Base-by-base conservation (phyloP, 1,140 invertebrate genomes). In the Conus ventricosus region DNA sequence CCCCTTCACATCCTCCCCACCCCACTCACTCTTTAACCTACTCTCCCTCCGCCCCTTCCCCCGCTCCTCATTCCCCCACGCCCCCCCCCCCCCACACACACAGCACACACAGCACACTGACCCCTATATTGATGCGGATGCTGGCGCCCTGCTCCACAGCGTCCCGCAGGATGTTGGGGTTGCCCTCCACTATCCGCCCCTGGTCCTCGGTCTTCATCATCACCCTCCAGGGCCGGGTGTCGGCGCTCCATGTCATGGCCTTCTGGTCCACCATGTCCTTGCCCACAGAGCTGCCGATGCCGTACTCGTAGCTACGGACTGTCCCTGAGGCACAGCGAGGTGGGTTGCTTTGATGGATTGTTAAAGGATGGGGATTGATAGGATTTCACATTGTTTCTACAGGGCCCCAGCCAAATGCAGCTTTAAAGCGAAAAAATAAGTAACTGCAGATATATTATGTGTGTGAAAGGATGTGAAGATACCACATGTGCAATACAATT, bases 191-290 rank as follows among this genome's bases (percentile, higher is more conserved):
- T 0, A 88, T 78, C 17, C 88, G 27, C 11, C 87, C 87, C 51
- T 88, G 89, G 84, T 88, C 89, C 54, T 60, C 75, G 8, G 89
- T 90, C n/a, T 80, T 63, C 6, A 90, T 87, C 71, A 88, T 39
- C 27, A 80, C 63, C 13, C 51, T 15, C 89, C 89, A 90, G 10
- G 89, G 89, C 53, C 89, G 39, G 20, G 89, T 90, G 87, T 90
- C 89, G 5, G 87, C 81, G 51, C 81, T 88, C 89, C 89, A 90
- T 63, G 85, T 71, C 15, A 90, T 67, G 54, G 15, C 39, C 75
- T 87, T 86, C 86, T 5, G 13, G 67, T 51, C 76, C 25, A 10
- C 51, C 8, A 39, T 60, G 25, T 54, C 27, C 25, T 84, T 85
- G 23, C 83, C 27, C 8, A 20, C 23, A 4, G 88, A 81, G 20